Evolutionary conservation across 2,113 vertebrate species (phyloP), one percentile per base, ranked within the genome.

Genomic region (Kobus ellipsiprymnus): DNA sequence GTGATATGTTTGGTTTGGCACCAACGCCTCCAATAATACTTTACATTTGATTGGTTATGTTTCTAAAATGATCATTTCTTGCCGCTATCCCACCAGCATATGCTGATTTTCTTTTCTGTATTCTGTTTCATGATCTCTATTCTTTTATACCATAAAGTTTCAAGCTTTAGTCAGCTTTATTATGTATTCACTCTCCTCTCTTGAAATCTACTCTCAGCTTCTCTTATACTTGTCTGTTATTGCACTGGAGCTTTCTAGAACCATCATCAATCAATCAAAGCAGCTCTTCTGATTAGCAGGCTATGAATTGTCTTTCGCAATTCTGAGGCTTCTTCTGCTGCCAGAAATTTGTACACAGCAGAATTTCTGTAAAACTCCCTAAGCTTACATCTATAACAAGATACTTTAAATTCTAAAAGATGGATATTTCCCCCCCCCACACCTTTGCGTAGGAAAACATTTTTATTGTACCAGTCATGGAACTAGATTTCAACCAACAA

Each of bases 1-100:
- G 71, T 92, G 7, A 14, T 95, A 54, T 30, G 33, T 57, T 88
- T 84, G 52, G 17, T 64, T 85, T 91, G 82, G 11, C 19, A 62
- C 50, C 82, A 90, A 0, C 81, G 67, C 48, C 74, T 77, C 77
- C 88, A 80, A 27, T 55, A 83, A 46, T 71, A 67, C 52, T 97
- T 80, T 59, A 33, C 50, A 16, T 94, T 80, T 94, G 13, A 6
- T 60, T 94, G 74, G 36, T 84, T 84, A 30, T 91, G 6, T 90
- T 95, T 96, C 29, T 60, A 30, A 94, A 94, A 80, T 87, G 40
- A 83, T 87, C 33, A 82, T 78, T 84, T 77, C 82, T 88, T 91
- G 10, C 13, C 80, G 1, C 21, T 93, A 7, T 52, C n/a, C 13
- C 36, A 25, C 16, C 55, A 92, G 86, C 77, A 67, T 84, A 30